A percentile compares a stretch with the other conserved stretches of the same genome.
These are phyloP conservation scores for Turdus rufiventris DNA, from an alignment of 2,113 vertebrate genomes.

Conservation along the genomic window DNA sequence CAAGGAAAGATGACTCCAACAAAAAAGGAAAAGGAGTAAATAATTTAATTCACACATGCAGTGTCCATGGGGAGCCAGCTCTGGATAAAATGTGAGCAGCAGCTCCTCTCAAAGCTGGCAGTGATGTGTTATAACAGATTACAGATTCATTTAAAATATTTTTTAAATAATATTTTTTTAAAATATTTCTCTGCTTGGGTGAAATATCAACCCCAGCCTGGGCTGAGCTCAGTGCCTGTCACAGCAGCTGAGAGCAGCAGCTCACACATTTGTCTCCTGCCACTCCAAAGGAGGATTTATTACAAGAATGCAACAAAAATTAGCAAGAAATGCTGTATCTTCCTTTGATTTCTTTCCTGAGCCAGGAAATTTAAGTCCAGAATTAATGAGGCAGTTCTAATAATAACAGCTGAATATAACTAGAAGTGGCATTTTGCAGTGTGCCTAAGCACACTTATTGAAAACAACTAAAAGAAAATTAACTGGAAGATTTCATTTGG, in stretches of 20 bases:
- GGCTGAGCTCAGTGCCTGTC: background rate
- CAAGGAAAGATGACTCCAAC: background rate
- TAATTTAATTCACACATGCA: background rate
- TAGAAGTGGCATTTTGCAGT: background rate
- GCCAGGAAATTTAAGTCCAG: background rate
- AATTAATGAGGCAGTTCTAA: background rate
- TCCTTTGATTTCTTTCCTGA: background rate
- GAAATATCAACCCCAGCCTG: background rate
- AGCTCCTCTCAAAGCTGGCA: background rate
- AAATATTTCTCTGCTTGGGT: background rate
- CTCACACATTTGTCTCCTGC: background rate
- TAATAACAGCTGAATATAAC: background rate
- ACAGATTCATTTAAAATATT: background rate
- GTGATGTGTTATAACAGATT: accelerated
- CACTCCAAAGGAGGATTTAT: background rate
- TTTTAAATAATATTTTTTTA: too few species aligned
- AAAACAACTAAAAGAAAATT: background rate
- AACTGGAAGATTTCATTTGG: background rate
- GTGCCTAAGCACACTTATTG: background rate
- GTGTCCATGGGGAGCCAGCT: background rate
- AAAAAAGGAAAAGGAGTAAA: background rate
- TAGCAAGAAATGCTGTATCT: background rate
- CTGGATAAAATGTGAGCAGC: background rate
- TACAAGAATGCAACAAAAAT: background rate
- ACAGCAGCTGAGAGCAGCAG: background rate